phyloP scores from a whole-genome alignment of 2,113 vertebrate species.

The Bubalus kerabau region DNA sequence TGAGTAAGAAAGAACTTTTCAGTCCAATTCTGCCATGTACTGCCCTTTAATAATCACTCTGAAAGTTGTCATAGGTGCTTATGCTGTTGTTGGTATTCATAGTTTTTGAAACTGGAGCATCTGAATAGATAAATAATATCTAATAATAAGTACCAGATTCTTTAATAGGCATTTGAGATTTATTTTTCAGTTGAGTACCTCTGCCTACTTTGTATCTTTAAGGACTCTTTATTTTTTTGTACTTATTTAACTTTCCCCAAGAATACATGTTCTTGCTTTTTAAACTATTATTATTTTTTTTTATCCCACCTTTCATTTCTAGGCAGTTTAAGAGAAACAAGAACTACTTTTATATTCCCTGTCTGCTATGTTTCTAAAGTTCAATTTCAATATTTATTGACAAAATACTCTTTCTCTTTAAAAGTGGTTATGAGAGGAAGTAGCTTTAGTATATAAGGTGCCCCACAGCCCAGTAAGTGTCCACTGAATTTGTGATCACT shows the following conservation, averaged over 20 bases:
- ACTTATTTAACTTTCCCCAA: not conserved
- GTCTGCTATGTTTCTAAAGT: not conserved
- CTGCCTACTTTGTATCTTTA: not conserved
- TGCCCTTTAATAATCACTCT: not conserved
- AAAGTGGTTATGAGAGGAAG: not conserved
- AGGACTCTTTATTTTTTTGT: not conserved
- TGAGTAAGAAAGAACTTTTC: not conserved
- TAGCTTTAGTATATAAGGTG: not conserved
- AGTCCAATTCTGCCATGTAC: not conserved
- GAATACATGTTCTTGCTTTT: not conserved
- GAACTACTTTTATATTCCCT: not conserved
- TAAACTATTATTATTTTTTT: not conserved
- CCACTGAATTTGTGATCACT: not conserved
- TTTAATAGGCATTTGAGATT: not conserved
- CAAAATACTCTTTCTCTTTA: not conserved
- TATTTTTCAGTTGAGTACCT: not conserved
- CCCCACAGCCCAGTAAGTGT: not conserved
- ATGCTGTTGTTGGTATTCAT: not conserved
- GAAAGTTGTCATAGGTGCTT: not conserved
- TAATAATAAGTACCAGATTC: not conserved
- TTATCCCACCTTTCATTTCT: not conserved
- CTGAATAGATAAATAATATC: not conserved
- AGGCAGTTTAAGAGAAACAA: not conserved
- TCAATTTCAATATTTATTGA: not conserved
- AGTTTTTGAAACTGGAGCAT: not conserved